Base-by-base conservation (phyloP, 2,888 invertebrate species). In the Pterostichus madidus region DNA sequence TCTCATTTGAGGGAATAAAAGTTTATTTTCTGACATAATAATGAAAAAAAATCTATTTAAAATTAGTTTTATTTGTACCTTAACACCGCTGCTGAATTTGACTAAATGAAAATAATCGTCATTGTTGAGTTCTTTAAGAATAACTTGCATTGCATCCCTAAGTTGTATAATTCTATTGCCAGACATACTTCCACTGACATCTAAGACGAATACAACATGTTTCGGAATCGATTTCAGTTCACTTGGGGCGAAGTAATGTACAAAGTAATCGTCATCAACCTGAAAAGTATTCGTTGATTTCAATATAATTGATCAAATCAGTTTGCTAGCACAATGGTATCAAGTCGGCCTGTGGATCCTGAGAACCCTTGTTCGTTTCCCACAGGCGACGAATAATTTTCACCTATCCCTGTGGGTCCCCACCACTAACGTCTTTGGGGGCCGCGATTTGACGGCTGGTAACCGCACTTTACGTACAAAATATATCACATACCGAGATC, bases 71-170 rank as follows among this genome's bases (percentile, higher is more conserved):
- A 24, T 24, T 2, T 24, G 3, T 78, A 84, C 84, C 7, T 71
- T 35, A 11, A 80, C 73, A 49, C 46, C 10, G 7, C 10, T 53
- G 8, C 64, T 24, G 87, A 94, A 94, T 84, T 92, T 90, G 24
- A 94, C 90, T 79, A 94, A 92, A 85, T 92, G 93, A 89, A 94
- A 94, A 86, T 90, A 92, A 87, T 94, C 94, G 0, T 91, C 91
- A 0, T 88, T 84, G 75, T 91, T 90, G 15, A 94, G 90, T 83
- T 93, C 92, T 13, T 89, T 88, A 11, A 94, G 90, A 80, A 94
- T 94, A 46, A 91, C 90, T 84, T 89, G 88, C 93, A 94, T 93
- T 52, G 94, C 93, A 56, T 92, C 91, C 56, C 89, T 89, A 0
- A 90, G 86, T 84, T 91, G 90, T 64, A 86, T 84, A 2, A 91